Base-by-base conservation (phyloP, 2,797 vertebrate species). In the Enteromius thamalakanensis region DNA sequence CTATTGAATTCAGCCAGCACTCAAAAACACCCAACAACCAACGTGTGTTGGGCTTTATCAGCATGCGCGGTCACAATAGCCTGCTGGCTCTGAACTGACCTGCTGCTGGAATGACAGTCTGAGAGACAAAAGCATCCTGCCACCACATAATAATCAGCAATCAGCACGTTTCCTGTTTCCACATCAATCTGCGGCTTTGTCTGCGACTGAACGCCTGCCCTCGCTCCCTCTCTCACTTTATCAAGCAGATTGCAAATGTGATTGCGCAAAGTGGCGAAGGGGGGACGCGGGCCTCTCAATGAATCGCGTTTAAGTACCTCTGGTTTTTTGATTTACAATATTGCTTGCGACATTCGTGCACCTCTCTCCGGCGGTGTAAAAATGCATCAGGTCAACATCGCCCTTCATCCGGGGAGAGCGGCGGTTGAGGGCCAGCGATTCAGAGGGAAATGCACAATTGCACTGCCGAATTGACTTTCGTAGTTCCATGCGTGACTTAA, bases 281-380 rank as follows among this genome's bases (percentile, higher is more conserved):
- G 77, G 74, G 82, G 75, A 80, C 37, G 62, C 64, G 58, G 74
- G 42, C 58, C 64, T 62, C 62, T 75, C 26, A 45, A 74, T 70
- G 82, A 84, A 89, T 81, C 71, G 82, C 77, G 65, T 79, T 88
- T 84, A 83, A 72, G 70, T 74, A 78, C 84, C 80, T 86, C 69
- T 83, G 34, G 29, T 76, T 82, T 89, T 89, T 80, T 85, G 88
- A 88, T 87, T 88, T 86, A 86, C 80, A 87, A 88, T 85, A 86
- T 84, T 40, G 84, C 51, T 51, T 8, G 60, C 79, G 78, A 88
- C 87, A 85, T 87, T 83, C 58, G 82, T 76, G 64, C 80, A 79
- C 67, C 69, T 53, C 47, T 78, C 68, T 84, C 72, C 47, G 23
- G 84, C 81, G 7, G 53, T 51, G 76, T 55, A 45, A 77, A 84